Conservation (phyloP, 2,888 invertebrate genomes). For the Archips xylosteana region DNA sequence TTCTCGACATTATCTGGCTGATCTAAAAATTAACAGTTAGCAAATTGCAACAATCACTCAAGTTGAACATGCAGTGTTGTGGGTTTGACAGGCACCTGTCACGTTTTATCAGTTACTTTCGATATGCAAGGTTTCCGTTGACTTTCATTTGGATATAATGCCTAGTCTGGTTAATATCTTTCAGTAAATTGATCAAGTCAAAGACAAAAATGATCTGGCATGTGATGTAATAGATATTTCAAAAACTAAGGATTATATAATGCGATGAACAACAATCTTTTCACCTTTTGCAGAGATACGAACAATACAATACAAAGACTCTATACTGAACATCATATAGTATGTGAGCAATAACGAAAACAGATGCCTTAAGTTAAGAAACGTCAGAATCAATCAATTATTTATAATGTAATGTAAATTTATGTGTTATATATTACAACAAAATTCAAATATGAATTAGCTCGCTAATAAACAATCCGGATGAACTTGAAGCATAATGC, state of each 20-base stretch:
- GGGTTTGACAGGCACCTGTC: slow-evolving; percentile 37
- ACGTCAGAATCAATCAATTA: too few relatives aligned
- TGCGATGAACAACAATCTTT: too few relatives aligned
- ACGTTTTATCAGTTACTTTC: slow-evolving; percentile 34
- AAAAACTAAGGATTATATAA: not conserved
- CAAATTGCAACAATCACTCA: slow-evolving; percentile 37
- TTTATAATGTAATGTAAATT: too few relatives aligned
- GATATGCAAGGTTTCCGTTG: slow-evolving; percentile 22
- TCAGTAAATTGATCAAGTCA: not conserved
- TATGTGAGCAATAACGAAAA: too few relatives aligned
- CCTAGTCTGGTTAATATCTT: not conserved
- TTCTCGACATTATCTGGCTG: slow-evolving; percentile 31
- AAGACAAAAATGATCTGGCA: not conserved
- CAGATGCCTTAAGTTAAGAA: too few relatives aligned
- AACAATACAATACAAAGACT: too few relatives aligned
- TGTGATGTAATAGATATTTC: not conserved
- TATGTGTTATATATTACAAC: too few relatives aligned
- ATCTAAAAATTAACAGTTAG: slow-evolving; percentile 39
- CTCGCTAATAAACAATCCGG: too few relatives aligned
- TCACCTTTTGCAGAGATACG: too few relatives aligned
- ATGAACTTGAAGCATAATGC: too few relatives aligned
- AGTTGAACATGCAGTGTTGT: slow-evolving; percentile 22
- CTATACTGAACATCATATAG: too few relatives aligned
- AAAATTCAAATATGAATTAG: too few relatives aligned
- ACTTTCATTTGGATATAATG: slow-evolving; percentile 31